Base-by-base conservation (phyloP, 2,888 invertebrate genomes). In the Spisula subtruncata region DNA sequence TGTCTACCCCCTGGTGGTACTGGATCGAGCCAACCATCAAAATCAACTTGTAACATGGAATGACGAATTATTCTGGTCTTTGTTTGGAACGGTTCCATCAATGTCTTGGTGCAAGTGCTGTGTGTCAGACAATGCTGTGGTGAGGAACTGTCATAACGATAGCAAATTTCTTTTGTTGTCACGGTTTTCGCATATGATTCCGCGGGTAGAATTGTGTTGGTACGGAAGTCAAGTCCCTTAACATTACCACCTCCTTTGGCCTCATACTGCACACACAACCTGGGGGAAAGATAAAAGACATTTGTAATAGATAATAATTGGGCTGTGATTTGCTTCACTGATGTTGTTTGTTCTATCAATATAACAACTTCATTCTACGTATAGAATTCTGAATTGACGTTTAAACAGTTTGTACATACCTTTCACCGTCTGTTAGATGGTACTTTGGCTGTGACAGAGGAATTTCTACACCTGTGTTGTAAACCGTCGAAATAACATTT, bases 21-120 rank as follows among this genome's bases (percentile, higher is more conserved):
- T 12, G 85, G 88, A 71, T 88, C 88, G 12, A 54, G 20, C 88
- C 88, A 88, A 32, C 85, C 88, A 0, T 51, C 18, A 8, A 81
- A 81, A 0, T 25, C 18, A 51, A 85, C 75, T 16, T 6, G 8
- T 4, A 54, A 29, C 0, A 20, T 32, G 12, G 66, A 20, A 16
- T 66, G 25, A 10, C 83, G 66, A n/a, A 32, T 75, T 0, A 87
- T 79, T 41, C 75, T 25, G 6, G 82, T 4, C 16, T n/a, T 2
- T 10, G 83, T 56, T 54, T 51, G 71, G 1, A 83, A 4, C 5
- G 87, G 83, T 32, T 87, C 83, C 0, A 14, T 46, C 56, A 41
- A 20, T 16, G 20, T n/a, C 46, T 2, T 16, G 5, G 35, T 20
- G 46, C 87, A 87, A 1, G 51, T n/a, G 20, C 41, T 29, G 6